Percentiles rank a stretch among this genome's conserved stretches.
These are phyloP conservation scores for Pristionchus exspectatus DNA, from an alignment of 2,888 invertebrate species.

Conservation along the genomic window DNA sequence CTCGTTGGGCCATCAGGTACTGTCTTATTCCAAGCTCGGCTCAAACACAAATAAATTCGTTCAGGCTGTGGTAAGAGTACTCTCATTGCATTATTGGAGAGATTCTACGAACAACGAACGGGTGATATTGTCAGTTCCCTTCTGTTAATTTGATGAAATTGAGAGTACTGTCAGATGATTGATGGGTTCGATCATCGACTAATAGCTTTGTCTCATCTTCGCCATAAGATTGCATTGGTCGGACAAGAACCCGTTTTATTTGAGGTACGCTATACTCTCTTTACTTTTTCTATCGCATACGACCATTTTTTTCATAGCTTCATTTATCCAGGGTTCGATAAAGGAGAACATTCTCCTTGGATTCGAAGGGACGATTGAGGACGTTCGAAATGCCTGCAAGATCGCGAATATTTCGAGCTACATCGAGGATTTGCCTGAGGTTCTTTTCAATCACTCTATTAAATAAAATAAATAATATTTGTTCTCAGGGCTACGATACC, in stretches of 20 bases:
- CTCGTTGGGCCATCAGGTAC: constrained; percentile 80
- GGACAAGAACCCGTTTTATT: constrained; percentile 71
- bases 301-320: too few relatives aligned
- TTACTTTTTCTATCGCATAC: neutral
- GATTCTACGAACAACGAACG: constrained; percentile 87
- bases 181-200: neutral
- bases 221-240: constrained; percentile 67
- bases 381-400: constrained; percentile 53
- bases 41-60: too few relatives aligned
- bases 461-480: neutral
- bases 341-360: constrained; percentile 20
- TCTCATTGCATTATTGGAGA: constrained; percentile 87
- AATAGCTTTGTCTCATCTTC: constrained; percentile 57
- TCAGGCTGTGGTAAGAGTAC: constrained; percentile 91
- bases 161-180: neutral
- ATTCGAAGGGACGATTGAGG: constrained; percentile 4
- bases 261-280: neutral
- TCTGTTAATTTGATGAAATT: neutral
- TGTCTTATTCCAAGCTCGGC: too few relatives aligned
- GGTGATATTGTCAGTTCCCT: constrained; percentile 8
- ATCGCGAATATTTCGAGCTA: constrained; percentile 58
- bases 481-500: constrained; percentile 58
- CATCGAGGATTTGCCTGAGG: constrained; percentile 57
- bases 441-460: neutral
- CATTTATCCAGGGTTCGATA: neutral